Conservation (phyloP, 2,888 invertebrate species). For the Lordiphosa andalusiaca region DNA sequence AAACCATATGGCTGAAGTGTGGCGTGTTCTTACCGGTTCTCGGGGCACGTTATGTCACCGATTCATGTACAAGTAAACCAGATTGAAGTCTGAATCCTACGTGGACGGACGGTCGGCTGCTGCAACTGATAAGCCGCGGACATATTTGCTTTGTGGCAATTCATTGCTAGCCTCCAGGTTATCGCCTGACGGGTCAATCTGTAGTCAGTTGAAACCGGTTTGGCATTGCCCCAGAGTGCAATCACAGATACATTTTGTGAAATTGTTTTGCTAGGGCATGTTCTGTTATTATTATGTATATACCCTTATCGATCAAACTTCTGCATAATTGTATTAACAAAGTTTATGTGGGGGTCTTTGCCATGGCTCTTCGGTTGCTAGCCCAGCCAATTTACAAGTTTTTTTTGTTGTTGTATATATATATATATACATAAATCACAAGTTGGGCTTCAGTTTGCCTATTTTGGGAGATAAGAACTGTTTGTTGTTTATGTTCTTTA, state of each 20-base stretch:
- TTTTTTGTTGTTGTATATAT: too few species aligned
- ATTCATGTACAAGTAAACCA: background rate
- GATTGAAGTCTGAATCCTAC: conserved; percentile 4
- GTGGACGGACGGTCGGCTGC: background rate
- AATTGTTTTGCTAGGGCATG: conserved; percentile 22
- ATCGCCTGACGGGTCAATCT: conserved; percentile 45
- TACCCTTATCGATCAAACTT: conserved; percentile 34
- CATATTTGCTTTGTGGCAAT: conserved; percentile 32
- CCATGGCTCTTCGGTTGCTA: too few species aligned
- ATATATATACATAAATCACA: too few species aligned
- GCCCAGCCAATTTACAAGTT: too few species aligned
- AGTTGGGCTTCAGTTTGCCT: too few species aligned
- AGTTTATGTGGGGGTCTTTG: too few species aligned
- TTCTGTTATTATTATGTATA: background rate
- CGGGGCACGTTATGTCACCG: conserved; percentile 6
- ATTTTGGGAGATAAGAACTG: too few species aligned
- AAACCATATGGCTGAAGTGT: conserved; percentile 4
- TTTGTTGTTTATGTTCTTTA: conserved; percentile 11
- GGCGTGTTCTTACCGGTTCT: conserved; percentile 9
- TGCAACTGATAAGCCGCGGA: conserved; percentile 41
- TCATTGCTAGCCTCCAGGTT: conserved; percentile 53
- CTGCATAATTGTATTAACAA: too few species aligned
- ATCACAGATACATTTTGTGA: conserved; percentile 46
- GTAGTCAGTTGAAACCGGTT: conserved; percentile 47
- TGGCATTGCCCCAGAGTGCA: conserved; percentile 20